Evolutionary conservation across 2,888 invertebrate genomes (phyloP), one percentile per base, ranked within the genome.

Genomic region (Laothoe populi): DNA sequence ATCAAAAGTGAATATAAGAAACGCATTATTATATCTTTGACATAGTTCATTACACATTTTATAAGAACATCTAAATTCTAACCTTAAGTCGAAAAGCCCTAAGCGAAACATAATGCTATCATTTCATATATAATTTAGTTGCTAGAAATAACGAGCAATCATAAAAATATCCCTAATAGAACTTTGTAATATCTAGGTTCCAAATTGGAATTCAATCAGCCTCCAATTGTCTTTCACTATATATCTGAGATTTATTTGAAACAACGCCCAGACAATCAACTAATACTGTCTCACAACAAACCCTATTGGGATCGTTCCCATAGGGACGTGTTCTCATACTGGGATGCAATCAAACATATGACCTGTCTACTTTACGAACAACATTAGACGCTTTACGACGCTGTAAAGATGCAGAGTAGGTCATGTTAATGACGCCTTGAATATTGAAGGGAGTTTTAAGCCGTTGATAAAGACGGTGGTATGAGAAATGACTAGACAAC

Each of bases 311-410:
- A 53, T 31, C 4, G 53, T 35, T 53, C 53, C 53, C 53, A 53
- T 8, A 42, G 60, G 57, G 59, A 44, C 21, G 40, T 45, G 35
- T 35, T 53, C 53, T 35, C 53, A 35, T 53, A 53, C 53, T 53
- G 53, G 73, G 75, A 75, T 53, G 23, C 82, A 82, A 84, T 86
- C 85, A 85, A 85, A 86, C 82, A 85, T 70, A 72, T 71, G 73
- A 74, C 74, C 73, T 78, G 77, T 75, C 75, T 81, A 75, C 69
- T 70, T 76, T 75, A 78, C 76, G 74, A 76, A 78, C 74, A 69
- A 75, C 73, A 68, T 60, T 62, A 59, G 59, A 60, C 53, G 42
- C 11, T 62, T 65, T 58, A 57, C 40, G 46, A 60, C 24, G 58
- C 46, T 63, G 53, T 62, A 60, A 57, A 61, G 46, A 62, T 65